These are phyloP conservation scores for Elephantulus edwardii DNA, from an alignment of 2,113 vertebrate species.

Conservation along the genomic window DNA sequence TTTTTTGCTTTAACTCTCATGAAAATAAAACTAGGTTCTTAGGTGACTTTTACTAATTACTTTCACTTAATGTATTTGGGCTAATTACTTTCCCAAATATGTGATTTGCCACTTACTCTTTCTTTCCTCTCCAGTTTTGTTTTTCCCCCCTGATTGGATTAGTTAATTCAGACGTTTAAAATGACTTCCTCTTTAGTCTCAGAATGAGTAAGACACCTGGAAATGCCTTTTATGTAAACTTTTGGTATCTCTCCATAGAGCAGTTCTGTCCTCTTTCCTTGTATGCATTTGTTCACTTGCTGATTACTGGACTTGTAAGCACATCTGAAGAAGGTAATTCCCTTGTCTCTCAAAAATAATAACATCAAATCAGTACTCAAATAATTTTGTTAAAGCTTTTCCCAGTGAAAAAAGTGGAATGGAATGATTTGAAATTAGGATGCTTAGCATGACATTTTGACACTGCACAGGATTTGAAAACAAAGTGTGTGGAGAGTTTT, in stretches of 20 bases:
- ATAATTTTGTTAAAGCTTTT: constrained; percentile 60
- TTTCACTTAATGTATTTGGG: constrained; percentile 37
- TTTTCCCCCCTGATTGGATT: background rate
- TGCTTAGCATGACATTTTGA: constrained; percentile 23
- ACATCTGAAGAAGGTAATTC: background rate
- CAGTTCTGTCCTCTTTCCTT: background rate
- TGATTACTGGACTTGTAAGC: background rate
- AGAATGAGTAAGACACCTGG: background rate
- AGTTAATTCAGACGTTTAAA: constrained; percentile 54
- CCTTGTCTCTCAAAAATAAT: background rate
- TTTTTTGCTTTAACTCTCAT: constrained; percentile 45
- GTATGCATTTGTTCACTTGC: background rate
- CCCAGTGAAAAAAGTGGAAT: constrained; percentile 7
- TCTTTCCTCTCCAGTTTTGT: background rate
- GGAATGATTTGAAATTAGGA: constrained; percentile 46
- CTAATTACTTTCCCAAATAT: background rate
- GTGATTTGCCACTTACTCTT: background rate
- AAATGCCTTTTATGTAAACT: constrained; percentile 25
- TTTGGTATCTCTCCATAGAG: constrained; percentile 31
- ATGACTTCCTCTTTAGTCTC: constrained; percentile 15
- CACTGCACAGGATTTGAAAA: background rate
- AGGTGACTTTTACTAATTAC: constrained; percentile 33
- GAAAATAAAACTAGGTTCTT: constrained; percentile 24
- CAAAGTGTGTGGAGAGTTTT: constrained; percentile 20
- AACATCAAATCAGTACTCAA: constrained; percentile 58